A percentile compares a stretch with the other conserved stretches of the same genome.
Conservation (phyloP, 30 jellyfish, hydroid and myxozoan species). For the Hydractinia echinata region DNA sequence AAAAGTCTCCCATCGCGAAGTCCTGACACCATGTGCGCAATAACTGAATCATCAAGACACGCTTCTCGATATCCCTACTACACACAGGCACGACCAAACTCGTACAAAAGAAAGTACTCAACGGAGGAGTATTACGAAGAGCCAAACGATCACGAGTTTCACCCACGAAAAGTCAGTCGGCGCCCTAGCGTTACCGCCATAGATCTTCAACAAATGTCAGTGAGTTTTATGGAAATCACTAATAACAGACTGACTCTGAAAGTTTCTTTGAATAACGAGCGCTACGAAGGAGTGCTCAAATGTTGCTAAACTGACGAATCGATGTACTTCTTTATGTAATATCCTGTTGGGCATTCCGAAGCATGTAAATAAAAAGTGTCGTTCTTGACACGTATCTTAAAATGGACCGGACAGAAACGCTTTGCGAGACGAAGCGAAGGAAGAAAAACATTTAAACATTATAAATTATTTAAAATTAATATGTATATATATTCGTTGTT, state of each 20-base stretch:
- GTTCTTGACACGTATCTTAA: too few relatives aligned
- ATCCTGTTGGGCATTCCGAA: too few relatives aligned
- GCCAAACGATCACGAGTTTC: not conserved
- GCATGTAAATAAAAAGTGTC: too few relatives aligned
- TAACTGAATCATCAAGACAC: conserved; percentile 8
- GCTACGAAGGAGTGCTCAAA: conserved; percentile 20
- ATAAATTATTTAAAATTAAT: too few relatives aligned
- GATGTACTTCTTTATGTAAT: not conserved
- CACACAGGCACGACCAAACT: not conserved
- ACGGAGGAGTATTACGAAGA: not conserved
- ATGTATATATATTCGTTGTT: too few relatives aligned
- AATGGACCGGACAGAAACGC: too few relatives aligned
- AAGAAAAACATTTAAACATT: too few relatives aligned
- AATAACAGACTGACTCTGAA: conserved; percentile 9
- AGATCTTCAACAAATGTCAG: conserved; percentile 22
- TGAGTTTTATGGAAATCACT: conserved; percentile 4
- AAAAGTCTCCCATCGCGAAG: conserved; percentile 3
- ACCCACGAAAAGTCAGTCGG: not conserved
- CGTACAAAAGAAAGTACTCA: not conserved
- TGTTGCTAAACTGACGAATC: not conserved
- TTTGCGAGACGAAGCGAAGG: too few relatives aligned
- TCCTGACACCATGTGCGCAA: not conserved
- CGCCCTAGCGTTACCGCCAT: conserved; percentile 14
- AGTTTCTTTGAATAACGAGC: conserved; percentile 22
- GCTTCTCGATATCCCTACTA: conserved; percentile 29